Evolutionary conservation across 2,888 invertebrate species (phyloP).

Genomic region (Trichogramma evanescens): DNA sequence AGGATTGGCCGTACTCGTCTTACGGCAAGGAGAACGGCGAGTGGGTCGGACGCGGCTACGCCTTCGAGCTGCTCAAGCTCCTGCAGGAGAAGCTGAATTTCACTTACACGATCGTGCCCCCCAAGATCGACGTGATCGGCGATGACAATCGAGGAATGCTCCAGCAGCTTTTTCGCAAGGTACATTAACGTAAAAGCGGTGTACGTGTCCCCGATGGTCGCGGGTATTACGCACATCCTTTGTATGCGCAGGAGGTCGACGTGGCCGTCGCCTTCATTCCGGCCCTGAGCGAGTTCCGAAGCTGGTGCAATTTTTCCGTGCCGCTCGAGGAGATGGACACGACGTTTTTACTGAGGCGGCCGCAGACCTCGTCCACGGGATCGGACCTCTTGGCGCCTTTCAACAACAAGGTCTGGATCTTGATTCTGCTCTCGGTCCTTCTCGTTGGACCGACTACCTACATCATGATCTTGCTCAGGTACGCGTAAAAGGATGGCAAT

Average conservation of each 20-base stretch:
- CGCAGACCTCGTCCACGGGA: constrained; percentile 73
- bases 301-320: constrained; percentile 54
- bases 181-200: constrained; percentile 36
- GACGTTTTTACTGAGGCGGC: constrained; percentile 74
- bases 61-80: constrained; percentile 65
- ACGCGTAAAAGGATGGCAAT: constrained; percentile 24
- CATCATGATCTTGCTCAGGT: constrained; percentile 59
- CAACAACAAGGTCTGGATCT: constrained; percentile 63
- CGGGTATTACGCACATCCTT: neutral
- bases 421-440: constrained; percentile 65
- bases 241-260: constrained; percentile 59
- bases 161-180: constrained; percentile 56
- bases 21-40: constrained; percentile 49
- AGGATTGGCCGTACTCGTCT: constrained; percentile 43
- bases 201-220: too few species aligned
- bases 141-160: constrained; percentile 56
- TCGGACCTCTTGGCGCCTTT: constrained; percentile 80
- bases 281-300: constrained; percentile 54
- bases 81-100: constrained; percentile 66
- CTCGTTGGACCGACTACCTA: constrained; percentile 75
- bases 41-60: constrained; percentile 60
- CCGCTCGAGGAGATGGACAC: constrained; percentile 69
- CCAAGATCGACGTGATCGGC: constrained; percentile 58
- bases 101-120: constrained; percentile 62
- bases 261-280: constrained; percentile 74